Evolutionary conservation across 2,113 vertebrate genomes (phyloP), one percentile per base, ranked within the genome.

Genomic region (Argyrosomus japonicus): DNA sequence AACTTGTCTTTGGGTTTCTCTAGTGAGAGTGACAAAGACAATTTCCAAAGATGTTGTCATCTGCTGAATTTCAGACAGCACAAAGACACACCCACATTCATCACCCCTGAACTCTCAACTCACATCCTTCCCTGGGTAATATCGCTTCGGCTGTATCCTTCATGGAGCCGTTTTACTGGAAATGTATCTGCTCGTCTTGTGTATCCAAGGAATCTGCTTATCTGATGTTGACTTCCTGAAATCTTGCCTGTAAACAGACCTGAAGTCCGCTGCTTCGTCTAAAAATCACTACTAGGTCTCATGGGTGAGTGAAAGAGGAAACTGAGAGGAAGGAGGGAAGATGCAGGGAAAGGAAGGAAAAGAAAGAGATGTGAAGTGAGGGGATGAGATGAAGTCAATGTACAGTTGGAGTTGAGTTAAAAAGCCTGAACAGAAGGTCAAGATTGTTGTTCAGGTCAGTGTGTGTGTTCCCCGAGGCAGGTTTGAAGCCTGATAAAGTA

Each of bases 211-310:
- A 91, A 93, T 91, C 84, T 36, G 65, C 90, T 94, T 93, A 94
- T 94, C 91, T 92, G 90, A 92, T 92, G 85, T 75, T 68, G 83
- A 88, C 88, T 93, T 95, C 91, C 93, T 91, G 91, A 91, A 81
- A 84, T 89, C 78, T 81, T 67, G 83, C 87, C 86, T 63, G 78
- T 91, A 93, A 93, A 93, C 91, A 94, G 88, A 91, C 88, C 88
- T 85, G 80, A 83, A 84, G 73, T 77, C 73, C 50, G 19, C 68
- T 68, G 61, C 68, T 83, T 47, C 14, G 62, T 77, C 85, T 72
- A 36, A 86, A 87, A 84, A 89, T 75, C 77, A 73, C 81, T 80
- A 77, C 69, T 36, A 10, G 56, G 84, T 86, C 92, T 91, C 88
- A 72, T 71, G 90, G 89, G 90, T 89, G 84, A 91, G 60, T 73